Evolutionary conservation across 2,888 invertebrate species (phyloP).

Genomic region (Harpagoxenus sublaevis): DNA sequence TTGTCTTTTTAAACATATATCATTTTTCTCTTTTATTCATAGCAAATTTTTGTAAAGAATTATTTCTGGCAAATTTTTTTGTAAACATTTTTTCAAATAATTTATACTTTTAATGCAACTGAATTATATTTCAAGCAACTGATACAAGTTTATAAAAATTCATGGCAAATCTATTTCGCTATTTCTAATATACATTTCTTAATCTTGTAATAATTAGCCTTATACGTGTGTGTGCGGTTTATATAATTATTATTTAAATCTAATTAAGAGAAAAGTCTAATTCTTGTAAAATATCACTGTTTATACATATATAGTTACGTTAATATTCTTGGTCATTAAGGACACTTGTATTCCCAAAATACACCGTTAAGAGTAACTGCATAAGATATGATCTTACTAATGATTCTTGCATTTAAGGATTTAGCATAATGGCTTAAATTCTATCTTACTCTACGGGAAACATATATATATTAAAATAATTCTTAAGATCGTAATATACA

Average conservation of each 20-base stretch:
- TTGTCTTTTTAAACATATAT: too few relatives aligned
- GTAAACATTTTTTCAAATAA: neutral
- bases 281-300: neutral
- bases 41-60: neutral
- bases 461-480: slow-evolving; percentile 24
- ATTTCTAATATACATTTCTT: neutral
- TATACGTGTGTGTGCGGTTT: neutral
- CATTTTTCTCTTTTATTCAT: neutral
- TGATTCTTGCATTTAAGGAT: slow-evolving; percentile 51
- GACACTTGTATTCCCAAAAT: slow-evolving; percentile 39
- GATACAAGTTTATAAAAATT: neutral
- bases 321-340: slow-evolving; percentile 62
- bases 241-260: neutral
- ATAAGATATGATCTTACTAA: slow-evolving; percentile 36
- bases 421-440: slow-evolving; percentile 45
- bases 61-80: neutral
- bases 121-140: neutral
- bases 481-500: slow-evolving; percentile 16
- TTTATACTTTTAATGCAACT: neutral
- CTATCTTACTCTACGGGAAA: neutral
- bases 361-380: slow-evolving; percentile 14
- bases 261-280: neutral
- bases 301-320: neutral
- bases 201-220: neutral
- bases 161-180: neutral